These are phyloP conservation scores for Dissostichus mawsoni DNA, from an alignment of 2,113 vertebrate species.

Conservation along the genomic window DNA sequence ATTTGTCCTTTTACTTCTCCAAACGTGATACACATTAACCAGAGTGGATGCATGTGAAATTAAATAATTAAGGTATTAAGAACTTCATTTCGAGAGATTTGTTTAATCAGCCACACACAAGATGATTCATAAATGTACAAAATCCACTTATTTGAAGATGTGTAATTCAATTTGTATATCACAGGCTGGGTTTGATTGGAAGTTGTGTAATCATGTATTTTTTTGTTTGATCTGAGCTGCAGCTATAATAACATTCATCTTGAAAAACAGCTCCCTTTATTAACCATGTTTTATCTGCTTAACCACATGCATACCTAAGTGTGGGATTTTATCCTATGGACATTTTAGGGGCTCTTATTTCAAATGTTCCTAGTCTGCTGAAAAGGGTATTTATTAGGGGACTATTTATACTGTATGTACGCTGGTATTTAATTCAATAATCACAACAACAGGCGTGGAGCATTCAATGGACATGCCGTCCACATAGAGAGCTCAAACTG, in stretches of 20 bases:
- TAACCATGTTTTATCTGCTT: no score
- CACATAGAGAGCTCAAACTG: conserved; percentile 1
- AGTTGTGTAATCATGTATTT: no score
- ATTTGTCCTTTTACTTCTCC: neutral
- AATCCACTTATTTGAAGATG: no score
- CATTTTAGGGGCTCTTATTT: neutral
- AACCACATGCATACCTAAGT: neutral
- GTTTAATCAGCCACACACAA: no score
- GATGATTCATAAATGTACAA: no score
- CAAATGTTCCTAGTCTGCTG: neutral
- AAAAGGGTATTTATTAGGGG: neutral
- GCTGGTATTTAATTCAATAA: neutral
- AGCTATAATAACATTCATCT: no score
- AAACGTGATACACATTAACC: neutral
- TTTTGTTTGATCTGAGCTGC: no score
- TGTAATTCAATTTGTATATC: no score
- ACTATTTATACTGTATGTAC: neutral
- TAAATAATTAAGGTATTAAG: neutral
- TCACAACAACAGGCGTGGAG: neutral
- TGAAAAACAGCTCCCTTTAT: no score
- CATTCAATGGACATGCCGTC: neutral
- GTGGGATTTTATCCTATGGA: neutral
- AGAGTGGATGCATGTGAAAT: neutral
- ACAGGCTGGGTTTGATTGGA: no score
- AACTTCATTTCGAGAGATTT: neutral